Evolutionary conservation across 2,113 vertebrate genomes (phyloP), one percentile per base, ranked within the genome.

Genomic region (Lampris incognitus): DNA sequence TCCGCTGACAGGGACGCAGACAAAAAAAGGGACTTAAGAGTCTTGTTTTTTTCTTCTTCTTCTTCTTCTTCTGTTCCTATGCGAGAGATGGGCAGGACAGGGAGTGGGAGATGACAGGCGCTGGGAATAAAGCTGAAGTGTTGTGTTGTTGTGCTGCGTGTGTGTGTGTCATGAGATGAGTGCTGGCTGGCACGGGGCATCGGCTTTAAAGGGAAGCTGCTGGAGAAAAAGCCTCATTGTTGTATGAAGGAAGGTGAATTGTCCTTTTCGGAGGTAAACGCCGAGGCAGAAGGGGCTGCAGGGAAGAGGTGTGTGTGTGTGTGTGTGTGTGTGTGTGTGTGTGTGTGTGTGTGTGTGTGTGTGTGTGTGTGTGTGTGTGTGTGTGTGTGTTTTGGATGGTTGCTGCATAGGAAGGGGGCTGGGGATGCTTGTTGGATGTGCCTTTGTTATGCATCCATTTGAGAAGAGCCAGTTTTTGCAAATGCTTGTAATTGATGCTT

Each of bases 1-100:
- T 90, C 84, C 78, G 66, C 89, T 93, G 92, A 94, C 92, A 90
- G 77, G 81, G 87, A 87, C 83, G 75, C 84, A 90, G 85, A 92
- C 88, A 89, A 85, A 90, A 90, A 24, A 91, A 91, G 87, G 74
- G 76, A 78, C 55, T 81, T 3, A 78, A 90, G 86, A 92, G 88
- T 85, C 81, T 85, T 24, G 24, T 24, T 24, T 24, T 24, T 24
- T 24, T 24, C 24, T 24, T 24, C 24, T 24, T 24, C 24, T 24
- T 24, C 24, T 24, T 24, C 24, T 24, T 24, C 24, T 24, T 24
- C 24, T 24, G 24, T 24, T 24, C 24, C 24, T 24, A 24, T 24
- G 24, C 24, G 24, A 87, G 75, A 74, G 76, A 71, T 57, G 54
- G 71, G 75, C 69, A 80, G 85, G 82, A 84, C 83, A 81, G 73